Conservation (phyloP, 2,888 invertebrate genomes). For the Parochlus steinenii region DNA sequence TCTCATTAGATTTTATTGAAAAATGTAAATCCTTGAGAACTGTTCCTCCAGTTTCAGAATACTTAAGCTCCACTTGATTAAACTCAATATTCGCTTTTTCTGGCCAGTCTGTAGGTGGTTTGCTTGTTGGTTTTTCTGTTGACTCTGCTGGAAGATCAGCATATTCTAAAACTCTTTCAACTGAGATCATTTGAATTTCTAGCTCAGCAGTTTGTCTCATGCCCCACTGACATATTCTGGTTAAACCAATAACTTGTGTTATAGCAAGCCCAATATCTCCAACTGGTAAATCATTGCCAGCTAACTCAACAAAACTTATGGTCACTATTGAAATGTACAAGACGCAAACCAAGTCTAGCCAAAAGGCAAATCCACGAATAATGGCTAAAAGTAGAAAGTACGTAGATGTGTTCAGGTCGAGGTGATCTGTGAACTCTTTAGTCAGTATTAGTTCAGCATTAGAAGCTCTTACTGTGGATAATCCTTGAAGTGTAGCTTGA, state of each 20-base stretch:
- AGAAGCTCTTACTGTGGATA: conserved; percentile 55
- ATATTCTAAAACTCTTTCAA: conserved; percentile 50
- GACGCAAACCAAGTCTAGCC: conserved; percentile 52
- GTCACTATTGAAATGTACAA: conserved; percentile 59
- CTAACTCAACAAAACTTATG: conserved; percentile 49
- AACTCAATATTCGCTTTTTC: conserved; percentile 33
- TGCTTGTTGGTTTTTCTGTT: conserved; percentile 18
- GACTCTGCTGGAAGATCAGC: conserved; percentile 30
- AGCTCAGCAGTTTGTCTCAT: conserved; percentile 51
- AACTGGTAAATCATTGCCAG: conserved; percentile 31
- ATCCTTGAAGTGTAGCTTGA: conserved; percentile 52
- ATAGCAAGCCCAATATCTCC: conserved; percentile 36
- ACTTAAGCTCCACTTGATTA: conserved; percentile 34
- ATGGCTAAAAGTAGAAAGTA: conserved; percentile 75
- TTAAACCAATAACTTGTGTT: conserved; percentile 34
- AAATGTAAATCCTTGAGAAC: conserved; percentile 40
- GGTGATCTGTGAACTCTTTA: conserved; percentile 42
- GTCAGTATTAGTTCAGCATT: conserved; percentile 42
- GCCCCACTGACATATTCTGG: conserved; percentile 42
- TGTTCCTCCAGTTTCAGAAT: conserved; percentile 33
- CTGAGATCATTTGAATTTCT: conserved; percentile 43
- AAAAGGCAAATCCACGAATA: conserved; percentile 75
- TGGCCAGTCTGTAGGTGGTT: conserved; percentile 35
- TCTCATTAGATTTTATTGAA: conserved; percentile 22
- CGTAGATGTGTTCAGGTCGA: conserved; percentile 51